Conservation (phyloP, 2,113 vertebrate genomes). For the Chascanopsetta lugubris region DNA sequence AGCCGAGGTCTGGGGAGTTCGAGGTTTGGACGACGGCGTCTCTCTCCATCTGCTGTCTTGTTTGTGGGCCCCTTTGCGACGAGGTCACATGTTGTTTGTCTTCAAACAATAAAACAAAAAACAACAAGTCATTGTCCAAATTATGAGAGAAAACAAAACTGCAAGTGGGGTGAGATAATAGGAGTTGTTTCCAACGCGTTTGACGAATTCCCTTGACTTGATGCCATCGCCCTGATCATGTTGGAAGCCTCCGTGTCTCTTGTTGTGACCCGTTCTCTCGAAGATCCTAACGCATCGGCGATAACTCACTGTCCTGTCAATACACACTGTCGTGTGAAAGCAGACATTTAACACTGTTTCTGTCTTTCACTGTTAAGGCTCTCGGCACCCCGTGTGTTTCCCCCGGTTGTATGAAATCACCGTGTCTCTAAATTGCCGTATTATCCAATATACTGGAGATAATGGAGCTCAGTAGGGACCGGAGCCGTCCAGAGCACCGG, state of each 20-base stretch:
- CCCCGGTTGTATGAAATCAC: neutral
- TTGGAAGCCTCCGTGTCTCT: constrained; percentile 19
- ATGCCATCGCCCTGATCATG: constrained; percentile 18
- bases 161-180: constrained; percentile 38
- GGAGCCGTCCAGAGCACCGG: constrained; percentile 15
- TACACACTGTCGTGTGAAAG: constrained; percentile 28
- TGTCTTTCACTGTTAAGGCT: constrained; percentile 3
- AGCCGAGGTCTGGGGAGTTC: constrained; percentile 25
- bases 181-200: constrained; percentile 25
- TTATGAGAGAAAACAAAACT: constrained; percentile 25
- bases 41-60: constrained; percentile 23
- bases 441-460: constrained; percentile 17
- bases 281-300: constrained; percentile 19
- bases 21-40: constrained; percentile 26
- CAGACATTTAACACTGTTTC: neutral
- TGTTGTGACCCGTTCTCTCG: constrained; percentile 22
- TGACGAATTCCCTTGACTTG: constrained; percentile 37
- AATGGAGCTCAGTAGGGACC: constrained; percentile 32
- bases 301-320: constrained; percentile 19
- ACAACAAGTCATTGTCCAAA: constrained; percentile 25
- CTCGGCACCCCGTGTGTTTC: constrained; percentile 4
- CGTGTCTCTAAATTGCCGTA: constrained; percentile 19
- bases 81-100: constrained; percentile 11
- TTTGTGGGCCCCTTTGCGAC: neutral
- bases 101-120: constrained; percentile 30